Evolutionary conservation across 2,888 invertebrate genomes (phyloP), one percentile per base, ranked within the genome.

Genomic region (Zaprionus obscuricornis): DNA sequence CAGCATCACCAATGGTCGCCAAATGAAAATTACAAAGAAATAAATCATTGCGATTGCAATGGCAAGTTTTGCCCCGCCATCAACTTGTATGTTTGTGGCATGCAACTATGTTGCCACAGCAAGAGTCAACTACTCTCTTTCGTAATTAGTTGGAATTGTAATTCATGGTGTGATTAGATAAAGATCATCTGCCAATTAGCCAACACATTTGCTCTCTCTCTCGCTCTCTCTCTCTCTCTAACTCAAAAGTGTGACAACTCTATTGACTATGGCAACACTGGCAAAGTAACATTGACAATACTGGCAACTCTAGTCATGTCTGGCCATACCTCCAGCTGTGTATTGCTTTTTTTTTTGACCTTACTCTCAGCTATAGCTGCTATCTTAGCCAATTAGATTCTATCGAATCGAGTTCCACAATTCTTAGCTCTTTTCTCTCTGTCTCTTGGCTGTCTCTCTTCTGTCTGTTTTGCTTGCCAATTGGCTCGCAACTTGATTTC

Each of bases 141-240:
- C 47, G 73, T 82, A 82, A 82, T 82, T 82, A 82, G 81, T 85
- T 82, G 84, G 66, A 66, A 85, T 83, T 86, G 85, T 85, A 86
- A 83, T 82, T 85, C 81, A 83, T 74, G 87, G 81, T 73, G 65
- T 63, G 87, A 85, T 86, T 86, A 72, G 87, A 82, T 86, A 83
- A 86, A 83, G 75, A 82, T 82, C 81, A 65, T 56, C 64, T 85
- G 85, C 79, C 81, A 86, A 82, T 86, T 82, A 82, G 86, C n/a
- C 74, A 79, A 79, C 64, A 85, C 79, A 72, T 74, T 40, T 51
- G 59, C 78, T n/a, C n/a, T n/a, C n/a, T n/a, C n/a, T n/a, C n/a
- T n/a, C n/a, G n/a, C n/a, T n/a, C n/a, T n/a, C n/a, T n/a, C n/a
- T n/a, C n/a, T n/a, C n/a, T n/a, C n/a, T n/a, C n/a, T n/a, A n/a